Evolutionary conservation across 64 coral and sea anemone species (phyloP).

Genomic region (Montipora efflorescens): DNA sequence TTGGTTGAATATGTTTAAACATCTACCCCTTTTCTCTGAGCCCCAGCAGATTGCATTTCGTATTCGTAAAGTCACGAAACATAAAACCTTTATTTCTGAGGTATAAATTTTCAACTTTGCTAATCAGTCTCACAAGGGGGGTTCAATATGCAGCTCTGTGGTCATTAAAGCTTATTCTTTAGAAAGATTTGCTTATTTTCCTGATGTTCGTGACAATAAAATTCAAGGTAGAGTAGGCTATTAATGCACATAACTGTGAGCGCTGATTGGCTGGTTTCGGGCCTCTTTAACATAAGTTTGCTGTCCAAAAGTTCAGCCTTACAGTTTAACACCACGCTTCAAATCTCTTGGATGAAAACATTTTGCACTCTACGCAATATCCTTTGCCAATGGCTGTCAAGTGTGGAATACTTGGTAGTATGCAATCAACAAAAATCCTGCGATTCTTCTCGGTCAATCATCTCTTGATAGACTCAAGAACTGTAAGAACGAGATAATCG

Average conservation of each 20-base stretch:
- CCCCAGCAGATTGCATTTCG: background rate
- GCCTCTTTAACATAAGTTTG: constrained; percentile 55
- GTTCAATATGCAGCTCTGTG: background rate
- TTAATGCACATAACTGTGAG: constrained; percentile 5
- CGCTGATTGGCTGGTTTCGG: background rate
- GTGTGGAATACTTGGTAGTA: background rate
- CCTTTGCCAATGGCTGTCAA: background rate
- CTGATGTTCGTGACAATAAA: constrained; percentile 30
- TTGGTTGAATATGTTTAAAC: background rate
- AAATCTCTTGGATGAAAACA: constrained; percentile 2
- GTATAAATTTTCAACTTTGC: background rate
- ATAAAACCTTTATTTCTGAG: background rate
- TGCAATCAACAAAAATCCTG: background rate
- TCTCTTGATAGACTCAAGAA: background rate
- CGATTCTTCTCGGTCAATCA: background rate
- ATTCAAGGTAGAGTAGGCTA: constrained; percentile 31
- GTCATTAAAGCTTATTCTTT: background rate
- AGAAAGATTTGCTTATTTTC: background rate
- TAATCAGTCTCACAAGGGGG: background rate
- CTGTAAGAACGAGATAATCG: background rate
- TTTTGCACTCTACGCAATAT: background rate
- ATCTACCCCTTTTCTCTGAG: constrained; percentile 6
- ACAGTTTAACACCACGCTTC: constrained; percentile 20
- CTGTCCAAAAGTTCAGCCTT: background rate
- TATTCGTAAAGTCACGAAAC: constrained; percentile 26